Base-by-base conservation (phyloP, 2,113 vertebrate species). In the Crypturellus undulatus region DNA sequence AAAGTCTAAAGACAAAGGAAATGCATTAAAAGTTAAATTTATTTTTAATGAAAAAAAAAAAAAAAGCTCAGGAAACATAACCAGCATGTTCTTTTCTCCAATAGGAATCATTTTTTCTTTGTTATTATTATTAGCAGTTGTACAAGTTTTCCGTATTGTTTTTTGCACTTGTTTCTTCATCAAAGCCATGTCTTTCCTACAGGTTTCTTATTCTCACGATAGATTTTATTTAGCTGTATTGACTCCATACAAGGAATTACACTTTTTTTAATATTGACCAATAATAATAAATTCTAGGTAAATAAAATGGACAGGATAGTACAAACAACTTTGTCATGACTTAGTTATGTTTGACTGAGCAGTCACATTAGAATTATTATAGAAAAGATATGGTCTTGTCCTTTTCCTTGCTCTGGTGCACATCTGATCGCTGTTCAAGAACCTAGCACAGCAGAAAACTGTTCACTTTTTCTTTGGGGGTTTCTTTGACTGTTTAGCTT, bases 401-500 rank as follows among this genome's bases (percentile, higher is more conserved):
- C 21, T 64, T 43, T 76, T 24, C 58, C 36, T 89, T 84, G 51
- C 60, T 10, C 65, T 91, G 20, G 3, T 80, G 42, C n/a, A 78
- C n/a, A 51, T 68, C 64, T 67, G 64, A 92, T 63, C 88, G 68
- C 40, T 90, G 36, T 36, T 78, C 26, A 73, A 82, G 79, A 76
- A 20, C 5, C 40, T 45, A 28, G 6, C 1, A 3, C 20, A 80
- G 60, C 28, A 81, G 34, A 92, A 94, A 75, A 89, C 68, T 38
- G 76, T 20, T 81, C 52, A 63, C 4, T 93, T 90, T 71, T 89
- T 79, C 12, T 71, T 75, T 62, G 71, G 20, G 15, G 6, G 64
- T 88, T 91, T 84, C 25, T 84, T 80, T 71, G 63, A 42, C 58
- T 79, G n/a, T 58, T 91, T 89, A 87, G 32, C 28, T 43, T 86